Evolutionary conservation across 2,113 vertebrate genomes (phyloP).

Genomic region (Lonchura striata): DNA sequence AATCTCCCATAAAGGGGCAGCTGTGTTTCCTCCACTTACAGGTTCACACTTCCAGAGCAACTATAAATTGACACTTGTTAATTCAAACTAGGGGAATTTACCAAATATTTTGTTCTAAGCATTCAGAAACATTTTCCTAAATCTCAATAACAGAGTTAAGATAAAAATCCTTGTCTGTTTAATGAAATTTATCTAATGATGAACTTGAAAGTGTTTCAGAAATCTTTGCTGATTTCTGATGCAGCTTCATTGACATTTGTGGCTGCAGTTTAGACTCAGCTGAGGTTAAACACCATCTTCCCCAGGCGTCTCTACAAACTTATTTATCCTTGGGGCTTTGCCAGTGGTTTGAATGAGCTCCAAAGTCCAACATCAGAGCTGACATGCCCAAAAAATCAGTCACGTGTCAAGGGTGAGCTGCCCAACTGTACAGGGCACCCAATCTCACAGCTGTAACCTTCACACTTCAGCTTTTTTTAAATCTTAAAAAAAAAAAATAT

Average conservation of each 20-base stretch:
- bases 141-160: neutral
- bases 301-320: neutral
- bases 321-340: neutral
- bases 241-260: neutral
- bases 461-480: neutral
- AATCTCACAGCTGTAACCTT: neutral
- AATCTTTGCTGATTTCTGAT: neutral
- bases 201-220: neutral
- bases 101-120: neutral
- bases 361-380: neutral
- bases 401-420: rapidly evolving
- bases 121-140: neutral
- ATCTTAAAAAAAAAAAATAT: neutral
- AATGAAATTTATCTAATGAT: neutral
- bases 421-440: neutral
- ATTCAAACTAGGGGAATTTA: neutral
- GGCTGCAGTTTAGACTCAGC: neutral
- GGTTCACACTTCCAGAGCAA: neutral
- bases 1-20: neutral
- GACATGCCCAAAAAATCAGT: neutral
- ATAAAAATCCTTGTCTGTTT: neutral
- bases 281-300: neutral
- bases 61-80: neutral
- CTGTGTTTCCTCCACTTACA: neutral
- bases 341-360: neutral